Evolutionary conservation across 2,797 vertebrate genomes (phyloP).

Genomic region (Setipinna tenuifilis): DNA sequence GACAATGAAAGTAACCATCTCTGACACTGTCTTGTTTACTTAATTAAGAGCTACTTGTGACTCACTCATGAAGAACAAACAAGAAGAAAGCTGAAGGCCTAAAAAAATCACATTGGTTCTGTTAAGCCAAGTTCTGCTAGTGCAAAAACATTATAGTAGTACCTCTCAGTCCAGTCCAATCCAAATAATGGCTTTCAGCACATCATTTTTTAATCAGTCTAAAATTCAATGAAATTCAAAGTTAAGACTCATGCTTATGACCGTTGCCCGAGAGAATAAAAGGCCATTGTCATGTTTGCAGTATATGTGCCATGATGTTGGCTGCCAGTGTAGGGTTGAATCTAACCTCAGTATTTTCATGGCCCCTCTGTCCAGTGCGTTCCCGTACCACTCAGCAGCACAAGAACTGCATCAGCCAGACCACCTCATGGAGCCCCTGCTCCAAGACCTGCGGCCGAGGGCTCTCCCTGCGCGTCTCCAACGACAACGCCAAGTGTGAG

Average conservation of each 20-base stretch:
- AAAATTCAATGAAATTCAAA: background rate
- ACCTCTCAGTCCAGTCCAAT: too few relatives aligned
- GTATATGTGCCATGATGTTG: background rate
- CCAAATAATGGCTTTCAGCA: too few relatives aligned
- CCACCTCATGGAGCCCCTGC: constrained; percentile 91
- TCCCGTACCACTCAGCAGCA: constrained; percentile 74
- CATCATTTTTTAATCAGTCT: background rate
- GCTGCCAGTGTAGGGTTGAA: background rate
- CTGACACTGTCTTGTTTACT: too few relatives aligned
- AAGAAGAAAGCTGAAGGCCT: too few relatives aligned
- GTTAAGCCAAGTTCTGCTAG: too few relatives aligned
- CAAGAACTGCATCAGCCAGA: constrained; percentile 89
- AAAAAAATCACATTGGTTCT: too few relatives aligned
- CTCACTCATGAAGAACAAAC: too few relatives aligned
- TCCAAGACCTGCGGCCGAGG: constrained; percentile 92
- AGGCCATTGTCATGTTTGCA: background rate
- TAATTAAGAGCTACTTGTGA: too few relatives aligned
- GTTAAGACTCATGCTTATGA: background rate
- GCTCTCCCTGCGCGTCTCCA: constrained; percentile 88
- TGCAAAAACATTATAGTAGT: too few relatives aligned
- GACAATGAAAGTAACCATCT: too few relatives aligned
- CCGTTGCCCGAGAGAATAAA: background rate
- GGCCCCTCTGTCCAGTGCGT: constrained; percentile 36
- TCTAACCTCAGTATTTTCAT: background rate
- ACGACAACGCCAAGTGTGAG: constrained; percentile 83